Conservation (phyloP, 2,113 vertebrate species). For the Mola mola region DNA sequence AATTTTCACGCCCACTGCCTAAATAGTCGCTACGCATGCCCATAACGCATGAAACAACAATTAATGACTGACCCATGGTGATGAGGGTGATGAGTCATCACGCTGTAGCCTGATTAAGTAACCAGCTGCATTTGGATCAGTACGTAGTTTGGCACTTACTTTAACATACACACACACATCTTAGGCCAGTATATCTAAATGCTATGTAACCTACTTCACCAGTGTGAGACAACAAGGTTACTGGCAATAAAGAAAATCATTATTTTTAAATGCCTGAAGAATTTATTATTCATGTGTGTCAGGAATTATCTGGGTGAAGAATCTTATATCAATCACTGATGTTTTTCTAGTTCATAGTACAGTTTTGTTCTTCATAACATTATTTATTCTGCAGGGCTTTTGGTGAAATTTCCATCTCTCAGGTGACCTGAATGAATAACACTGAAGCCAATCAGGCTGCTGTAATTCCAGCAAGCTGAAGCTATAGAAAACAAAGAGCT, state of each 20-base stretch:
- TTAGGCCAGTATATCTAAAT: slow-evolving; percentile 44
- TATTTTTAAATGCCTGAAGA: neutral
- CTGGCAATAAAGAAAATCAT: neutral
- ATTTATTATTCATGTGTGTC: slow-evolving; percentile 13
- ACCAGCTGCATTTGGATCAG: slow-evolving; percentile 33
- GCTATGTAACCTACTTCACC: slow-evolving; percentile 17
- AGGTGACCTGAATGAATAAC: slow-evolving; percentile 52
- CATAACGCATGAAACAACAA: slow-evolving; percentile 43
- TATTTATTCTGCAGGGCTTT: slow-evolving; percentile 31
- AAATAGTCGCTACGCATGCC: slow-evolving; percentile 32
- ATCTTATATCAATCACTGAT: neutral
- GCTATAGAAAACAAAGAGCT: slow-evolving; percentile 48
- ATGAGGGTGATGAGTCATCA: slow-evolving; percentile 46
- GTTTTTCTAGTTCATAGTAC: slow-evolving; percentile 15
- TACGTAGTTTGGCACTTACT: slow-evolving; percentile 43
- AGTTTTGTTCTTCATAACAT: slow-evolving; percentile 10
- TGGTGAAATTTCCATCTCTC: slow-evolving; percentile 34
- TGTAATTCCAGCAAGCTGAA: slow-evolving; percentile 33
- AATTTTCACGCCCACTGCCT: slow-evolving; percentile 20
- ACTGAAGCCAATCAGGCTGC: slow-evolving; percentile 41
- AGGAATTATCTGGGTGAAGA: neutral
- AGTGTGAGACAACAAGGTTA: neutral
- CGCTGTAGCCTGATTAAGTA: slow-evolving; percentile 40
- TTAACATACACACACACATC: slow-evolving; percentile 28
- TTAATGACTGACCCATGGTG: slow-evolving; percentile 38